These are phyloP conservation scores for Mechanitis messenoides DNA, from an alignment of 2,888 invertebrate genomes.

Conservation along the genomic window DNA sequence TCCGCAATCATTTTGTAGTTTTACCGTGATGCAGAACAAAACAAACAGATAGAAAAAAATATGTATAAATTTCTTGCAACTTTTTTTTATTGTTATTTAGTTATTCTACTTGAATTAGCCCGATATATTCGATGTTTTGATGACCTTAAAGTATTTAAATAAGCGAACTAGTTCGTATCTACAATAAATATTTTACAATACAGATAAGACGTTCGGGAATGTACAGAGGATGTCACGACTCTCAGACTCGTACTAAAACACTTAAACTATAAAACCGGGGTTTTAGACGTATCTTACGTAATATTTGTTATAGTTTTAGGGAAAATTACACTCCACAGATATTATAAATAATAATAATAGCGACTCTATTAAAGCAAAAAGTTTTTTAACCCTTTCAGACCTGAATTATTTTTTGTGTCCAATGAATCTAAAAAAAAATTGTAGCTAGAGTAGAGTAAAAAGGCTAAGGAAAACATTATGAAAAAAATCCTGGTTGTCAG, in stretches of 20 bases:
- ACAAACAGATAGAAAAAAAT: no score
- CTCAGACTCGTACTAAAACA: background rate
- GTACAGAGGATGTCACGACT: background rate
- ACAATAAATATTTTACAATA: background rate
- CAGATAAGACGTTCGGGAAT: background rate
- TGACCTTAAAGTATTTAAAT: background rate
- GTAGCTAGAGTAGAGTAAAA: slow-evolving; percentile 16
- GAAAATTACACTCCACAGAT: no score
- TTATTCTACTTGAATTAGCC: no score
- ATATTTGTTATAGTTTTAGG: background rate
- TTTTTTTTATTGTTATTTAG: no score
- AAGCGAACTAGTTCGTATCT: background rate
- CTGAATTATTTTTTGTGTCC: slow-evolving; percentile 25
- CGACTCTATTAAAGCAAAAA: no score
- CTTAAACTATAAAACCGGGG: background rate
- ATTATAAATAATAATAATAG: no score
- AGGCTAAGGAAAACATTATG: slow-evolving; percentile 20
- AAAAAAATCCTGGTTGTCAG: slow-evolving; percentile 22
- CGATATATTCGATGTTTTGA: no score
- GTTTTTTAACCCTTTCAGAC: slow-evolving; percentile 15
- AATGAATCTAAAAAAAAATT: slow-evolving; percentile 20
- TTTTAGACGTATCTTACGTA: background rate
- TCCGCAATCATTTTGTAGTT: no score
- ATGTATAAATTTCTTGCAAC: no score
- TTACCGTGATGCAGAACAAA: no score